These are phyloP conservation scores for Loriculus beryllinus DNA, from an alignment of 2,797 vertebrate genomes.

Conservation along the genomic window DNA sequence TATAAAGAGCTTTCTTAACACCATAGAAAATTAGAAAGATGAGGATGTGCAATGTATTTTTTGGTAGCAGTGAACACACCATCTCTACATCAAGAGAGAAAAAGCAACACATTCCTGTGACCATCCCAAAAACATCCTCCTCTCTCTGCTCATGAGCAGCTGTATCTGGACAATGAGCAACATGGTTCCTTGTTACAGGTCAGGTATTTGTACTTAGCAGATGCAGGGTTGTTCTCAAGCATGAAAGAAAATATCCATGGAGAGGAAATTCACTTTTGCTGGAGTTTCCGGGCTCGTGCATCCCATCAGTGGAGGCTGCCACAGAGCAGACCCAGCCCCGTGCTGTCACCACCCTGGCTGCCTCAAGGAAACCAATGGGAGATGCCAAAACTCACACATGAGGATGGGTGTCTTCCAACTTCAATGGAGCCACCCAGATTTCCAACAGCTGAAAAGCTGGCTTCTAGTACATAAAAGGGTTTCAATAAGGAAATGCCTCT, in stretches of 20 bases:
- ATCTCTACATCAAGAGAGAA: background rate
- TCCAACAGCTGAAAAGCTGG: constrained; percentile 27
- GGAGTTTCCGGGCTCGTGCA: background rate
- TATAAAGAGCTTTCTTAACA: background rate
- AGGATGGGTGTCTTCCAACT: background rate
- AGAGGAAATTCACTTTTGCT: background rate
- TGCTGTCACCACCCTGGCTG: background rate
- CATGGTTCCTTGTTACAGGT: background rate
- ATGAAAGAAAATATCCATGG: background rate
- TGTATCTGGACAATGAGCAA: background rate
- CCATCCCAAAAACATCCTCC: background rate
- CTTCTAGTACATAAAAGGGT: constrained; percentile 15
- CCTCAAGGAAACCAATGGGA: background rate
- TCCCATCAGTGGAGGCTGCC: background rate
- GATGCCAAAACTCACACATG: background rate
- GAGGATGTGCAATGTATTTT: background rate
- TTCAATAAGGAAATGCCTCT: constrained; percentile 40
- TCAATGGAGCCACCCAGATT: constrained; percentile 40
- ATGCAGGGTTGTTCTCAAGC: background rate
- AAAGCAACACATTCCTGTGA: background rate
- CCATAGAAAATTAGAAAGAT: background rate
- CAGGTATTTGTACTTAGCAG: background rate
- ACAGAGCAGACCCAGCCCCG: background rate
- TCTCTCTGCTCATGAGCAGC: background rate
- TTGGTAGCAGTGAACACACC: background rate